Evolutionary conservation across 2,888 invertebrate species (phyloP).

Genomic region (Andrena hattorfiana): DNA sequence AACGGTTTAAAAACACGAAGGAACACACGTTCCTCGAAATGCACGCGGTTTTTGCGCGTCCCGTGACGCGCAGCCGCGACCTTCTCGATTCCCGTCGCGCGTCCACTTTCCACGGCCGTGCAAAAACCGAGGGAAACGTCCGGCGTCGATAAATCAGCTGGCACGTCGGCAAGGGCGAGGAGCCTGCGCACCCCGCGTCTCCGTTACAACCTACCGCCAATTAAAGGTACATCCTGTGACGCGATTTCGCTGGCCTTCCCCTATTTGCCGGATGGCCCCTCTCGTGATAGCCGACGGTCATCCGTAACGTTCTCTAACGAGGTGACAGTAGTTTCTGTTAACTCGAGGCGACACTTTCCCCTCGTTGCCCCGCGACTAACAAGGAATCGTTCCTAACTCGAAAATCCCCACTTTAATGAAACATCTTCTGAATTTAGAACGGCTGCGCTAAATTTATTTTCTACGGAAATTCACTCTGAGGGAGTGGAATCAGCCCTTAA

Average conservation of each 20-base stretch:
- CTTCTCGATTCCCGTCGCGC: neutral
- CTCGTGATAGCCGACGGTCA: constrained; percentile 24
- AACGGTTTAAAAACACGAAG: neutral
- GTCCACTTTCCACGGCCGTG: neutral
- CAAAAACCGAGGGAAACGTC: constrained; percentile 14
- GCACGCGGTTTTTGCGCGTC: neutral
- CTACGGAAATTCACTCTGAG: neutral
- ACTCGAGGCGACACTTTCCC: neutral
- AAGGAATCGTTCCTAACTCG: neutral
- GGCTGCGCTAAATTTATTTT: neutral
- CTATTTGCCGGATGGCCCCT: constrained; percentile 34
- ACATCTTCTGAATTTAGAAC: too few species aligned
- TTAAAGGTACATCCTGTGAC: constrained; percentile 49
- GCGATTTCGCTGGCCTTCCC: constrained; percentile 40
- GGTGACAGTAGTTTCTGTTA: constrained; percentile 18
- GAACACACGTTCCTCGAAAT: neutral
- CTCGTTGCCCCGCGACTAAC: neutral
- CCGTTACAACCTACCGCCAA: constrained; percentile 31
- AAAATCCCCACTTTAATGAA: neutral
- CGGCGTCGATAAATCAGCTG: constrained; percentile 34
- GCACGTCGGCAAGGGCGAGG: constrained; percentile 13
- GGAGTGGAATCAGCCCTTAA: too few species aligned
- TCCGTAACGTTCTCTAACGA: constrained; percentile 40
- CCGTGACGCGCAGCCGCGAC: neutral
- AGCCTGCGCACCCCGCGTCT: neutral